A percentile compares a stretch with the other conserved stretches of the same genome.
phyloP scores from a whole-genome alignment of 2,113 vertebrate species.

The Chelonoidis abingdonii region DNA sequence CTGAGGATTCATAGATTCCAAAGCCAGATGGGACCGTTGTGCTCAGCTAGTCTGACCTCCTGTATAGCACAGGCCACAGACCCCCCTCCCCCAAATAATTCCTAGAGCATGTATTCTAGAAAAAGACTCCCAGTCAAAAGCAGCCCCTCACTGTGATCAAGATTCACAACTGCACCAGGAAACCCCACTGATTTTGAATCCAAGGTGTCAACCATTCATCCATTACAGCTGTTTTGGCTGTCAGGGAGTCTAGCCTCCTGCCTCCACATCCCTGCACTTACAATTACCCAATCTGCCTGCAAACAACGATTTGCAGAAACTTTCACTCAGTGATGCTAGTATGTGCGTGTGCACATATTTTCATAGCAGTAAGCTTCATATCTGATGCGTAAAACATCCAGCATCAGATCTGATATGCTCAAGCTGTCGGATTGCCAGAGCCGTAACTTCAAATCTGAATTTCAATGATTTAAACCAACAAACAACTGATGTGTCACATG shows the following conservation, averaged over 20 bases:
- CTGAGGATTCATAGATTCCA: not conserved
- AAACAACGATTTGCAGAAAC: not conserved
- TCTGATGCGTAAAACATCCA: not conserved
- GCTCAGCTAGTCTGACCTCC: not conserved
- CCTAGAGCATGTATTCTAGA: not conserved
- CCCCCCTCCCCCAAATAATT: not conserved
- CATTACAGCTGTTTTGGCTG: not conserved
- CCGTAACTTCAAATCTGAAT: not conserved
- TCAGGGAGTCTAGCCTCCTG: not conserved
- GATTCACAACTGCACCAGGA: not conserved
- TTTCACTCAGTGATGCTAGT: not conserved
- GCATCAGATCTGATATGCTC: not conserved
- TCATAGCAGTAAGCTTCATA: not conserved
- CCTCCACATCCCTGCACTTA: not conserved
- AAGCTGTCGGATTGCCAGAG: not conserved
- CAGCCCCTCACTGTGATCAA: not conserved
- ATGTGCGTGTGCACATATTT: not conserved
- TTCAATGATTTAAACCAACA: not conserved
- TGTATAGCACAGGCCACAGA: no score
- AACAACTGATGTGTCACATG: not conserved
- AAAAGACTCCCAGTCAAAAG: not conserved
- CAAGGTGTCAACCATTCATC: not conserved
- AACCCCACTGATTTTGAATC: not conserved
- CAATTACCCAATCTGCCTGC: not conserved
- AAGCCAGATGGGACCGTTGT: not conserved